Evolutionary conservation across 2,888 invertebrate species (phyloP), one percentile per base, ranked within the genome.

Genomic region (Glyphotaelius pellucidus): DNA sequence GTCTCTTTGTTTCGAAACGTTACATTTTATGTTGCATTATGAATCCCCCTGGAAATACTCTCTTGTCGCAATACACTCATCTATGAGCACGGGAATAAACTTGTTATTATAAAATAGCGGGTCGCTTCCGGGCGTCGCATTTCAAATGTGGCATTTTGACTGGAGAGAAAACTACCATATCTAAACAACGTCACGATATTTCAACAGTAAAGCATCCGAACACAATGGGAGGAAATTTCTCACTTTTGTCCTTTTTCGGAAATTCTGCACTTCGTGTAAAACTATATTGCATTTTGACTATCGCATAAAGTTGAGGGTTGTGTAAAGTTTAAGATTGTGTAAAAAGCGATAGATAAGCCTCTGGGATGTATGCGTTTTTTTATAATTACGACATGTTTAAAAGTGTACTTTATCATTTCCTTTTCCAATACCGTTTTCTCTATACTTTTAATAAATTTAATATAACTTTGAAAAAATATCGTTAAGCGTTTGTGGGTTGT

Each of bases 1-100:
- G 67, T 67, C 4, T 67, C 67, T 67, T 67, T 67, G 67, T 67
- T 67, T 67, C 25, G n/a, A 67, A 67, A 7, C 2, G 1, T 67
- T 9, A 67, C 25, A 25, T 25, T 67, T n/a, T n/a, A 67, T 25
- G 9, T 67, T 67, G 25, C 3, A 25, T 19, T 67, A 5, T 67
- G 67, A 67, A 67, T 67, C 67, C n/a, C 25, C 67, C 25, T 67
- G 25, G 67, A 67, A 67, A n/a, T n/a, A n/a, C n/a, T 67, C 25
- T 67, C 67, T 9, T 67, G 67, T 67, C 67, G 25, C 67, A 25
- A 67, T 67, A 67, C 67, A 2, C 52, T 52, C 52, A 67, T 67
- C 67, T n/a, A n/a, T n/a, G 67, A 67, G n/a, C 30, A 81, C 19
- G 15, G 81, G 32, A 81, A 81, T 81, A 81, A 81, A 32, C 81